These are phyloP conservation scores for Caenorhabditis auriculariae DNA, from an alignment of 2,888 invertebrate species.

Conservation along the genomic window DNA sequence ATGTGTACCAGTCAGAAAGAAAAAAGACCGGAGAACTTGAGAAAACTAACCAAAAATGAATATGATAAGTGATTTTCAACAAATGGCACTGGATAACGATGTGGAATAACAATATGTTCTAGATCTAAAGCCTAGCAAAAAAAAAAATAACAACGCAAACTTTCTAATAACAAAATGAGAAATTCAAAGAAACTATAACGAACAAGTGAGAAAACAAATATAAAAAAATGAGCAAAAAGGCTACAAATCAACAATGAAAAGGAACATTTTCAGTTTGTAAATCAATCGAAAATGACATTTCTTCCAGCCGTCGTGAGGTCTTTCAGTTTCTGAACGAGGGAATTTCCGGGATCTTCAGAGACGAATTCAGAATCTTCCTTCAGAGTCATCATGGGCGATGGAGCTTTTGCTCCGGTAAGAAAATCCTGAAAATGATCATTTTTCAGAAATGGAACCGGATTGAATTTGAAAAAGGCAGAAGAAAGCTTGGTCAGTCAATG, in stretches of 20 bases:
- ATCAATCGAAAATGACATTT: not conserved
- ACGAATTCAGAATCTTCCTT: constrained; percentile 1
- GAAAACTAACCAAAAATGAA: too few relatives aligned
- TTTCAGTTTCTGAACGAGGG: not conserved
- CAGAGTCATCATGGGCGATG: constrained; percentile 9
- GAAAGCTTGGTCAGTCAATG: too few relatives aligned
- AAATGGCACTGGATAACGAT: too few relatives aligned
- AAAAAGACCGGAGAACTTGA: too few relatives aligned
- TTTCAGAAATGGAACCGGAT: too few relatives aligned
- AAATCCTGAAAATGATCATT: constrained; percentile 4
- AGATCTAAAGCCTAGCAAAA: not conserved
- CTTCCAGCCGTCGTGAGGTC: not conserved
- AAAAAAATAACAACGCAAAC: not conserved
- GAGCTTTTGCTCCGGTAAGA: constrained; percentile 8
- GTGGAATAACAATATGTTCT: too few relatives aligned
- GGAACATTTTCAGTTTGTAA: not conserved
- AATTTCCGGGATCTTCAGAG: not conserved
- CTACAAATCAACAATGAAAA: not conserved
- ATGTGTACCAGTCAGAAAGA: too few relatives aligned
- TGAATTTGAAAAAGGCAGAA: too few relatives aligned
- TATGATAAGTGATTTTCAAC: too few relatives aligned
- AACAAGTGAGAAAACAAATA: constrained; percentile 3
- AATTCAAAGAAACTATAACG: constrained; percentile 2
- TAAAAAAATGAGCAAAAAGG: not conserved
- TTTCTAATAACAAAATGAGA: not conserved